Evolutionary conservation across 2,888 invertebrate species (phyloP).

Genomic region (Agrenia bidenticulata): DNA sequence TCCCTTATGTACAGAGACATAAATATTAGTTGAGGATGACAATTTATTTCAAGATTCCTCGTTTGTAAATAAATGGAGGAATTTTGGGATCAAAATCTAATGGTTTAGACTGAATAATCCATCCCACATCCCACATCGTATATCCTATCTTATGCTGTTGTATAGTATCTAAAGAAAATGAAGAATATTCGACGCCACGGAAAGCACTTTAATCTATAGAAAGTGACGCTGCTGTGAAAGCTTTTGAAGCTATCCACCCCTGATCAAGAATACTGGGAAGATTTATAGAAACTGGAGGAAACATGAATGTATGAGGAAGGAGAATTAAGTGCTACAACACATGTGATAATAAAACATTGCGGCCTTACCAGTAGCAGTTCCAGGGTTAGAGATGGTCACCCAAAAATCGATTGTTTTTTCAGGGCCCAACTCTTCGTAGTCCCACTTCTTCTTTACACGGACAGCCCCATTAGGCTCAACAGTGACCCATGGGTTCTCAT

Average conservation of each 20-base stretch:
- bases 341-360: slow-evolving; percentile 6
- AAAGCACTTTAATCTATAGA: slow-evolving; percentile 8
- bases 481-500: slow-evolving; percentile 91
- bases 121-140: too few species aligned
- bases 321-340: neutral
- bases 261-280: slow-evolving; percentile 3
- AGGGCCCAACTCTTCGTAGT: slow-evolving; percentile 89
- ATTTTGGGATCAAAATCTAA: too few species aligned
- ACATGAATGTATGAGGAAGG: slow-evolving; percentile 2
- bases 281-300: slow-evolving; percentile 3
- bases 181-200: neutral
- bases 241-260: slow-evolving; percentile 1
- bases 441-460: slow-evolving; percentile 94
- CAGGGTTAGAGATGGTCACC: slow-evolving; percentile 89
- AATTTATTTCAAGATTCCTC: neutral
- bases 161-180: too few species aligned
- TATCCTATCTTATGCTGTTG: too few species aligned
- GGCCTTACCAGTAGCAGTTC: slow-evolving; percentile 70
- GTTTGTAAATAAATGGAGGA: too few species aligned
- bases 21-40: neutral
- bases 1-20: neutral
- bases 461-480: slow-evolving; percentile 89
- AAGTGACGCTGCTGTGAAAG: slow-evolving; percentile 6
- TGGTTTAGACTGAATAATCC: too few species aligned
- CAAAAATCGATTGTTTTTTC: slow-evolving; percentile 95